Evolutionary conservation across 2,888 invertebrate genomes (phyloP), one percentile per base, ranked within the genome.

Genomic region (Dexiosoma caninum): DNA sequence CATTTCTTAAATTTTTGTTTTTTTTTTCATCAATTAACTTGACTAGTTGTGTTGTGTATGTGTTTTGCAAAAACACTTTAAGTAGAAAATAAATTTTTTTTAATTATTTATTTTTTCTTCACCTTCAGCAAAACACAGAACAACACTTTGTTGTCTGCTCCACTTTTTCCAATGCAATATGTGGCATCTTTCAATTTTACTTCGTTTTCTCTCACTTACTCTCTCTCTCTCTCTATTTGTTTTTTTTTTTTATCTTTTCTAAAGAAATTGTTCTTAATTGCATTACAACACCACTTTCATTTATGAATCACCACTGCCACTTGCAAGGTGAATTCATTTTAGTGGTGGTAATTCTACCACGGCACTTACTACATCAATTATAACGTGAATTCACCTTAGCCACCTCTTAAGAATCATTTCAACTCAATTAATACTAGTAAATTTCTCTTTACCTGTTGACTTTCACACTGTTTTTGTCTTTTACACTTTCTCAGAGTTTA

Each of bases 301-400:
- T 75, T 67, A 8, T 72, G 44, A 53, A 8, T 40, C 72, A 37
- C 37, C n/a, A n/a, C n/a, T n/a, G n/a, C n/a, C n/a, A n/a, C n/a
- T n/a, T n/a, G n/a, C n/a, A n/a, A n/a, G n/a, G n/a, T n/a, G n/a
- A n/a, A n/a, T n/a, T n/a, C n/a, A n/a, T n/a, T n/a, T n/a, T n/a
- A n/a, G n/a, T n/a, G n/a, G n/a, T n/a, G n/a, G n/a, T n/a, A n/a
- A n/a, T n/a, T n/a, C n/a, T n/a, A n/a, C n/a, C n/a, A n/a, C n/a
- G n/a, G n/a, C n/a, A n/a, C n/a, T n/a, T n/a, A n/a, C n/a, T n/a
- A n/a, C n/a, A n/a, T n/a, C n/a, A n/a, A n/a, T n/a, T n/a, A n/a
- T n/a, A n/a, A n/a, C n/a, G n/a, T n/a, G n/a, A n/a, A n/a, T n/a
- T n/a, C n/a, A n/a, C n/a, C n/a, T n/a, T n/a, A 3, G 37, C 27